Evolutionary conservation across 2,888 invertebrate species (phyloP), one percentile per base, ranked within the genome.

Genomic region (Nipponacmea schrenckii): DNA sequence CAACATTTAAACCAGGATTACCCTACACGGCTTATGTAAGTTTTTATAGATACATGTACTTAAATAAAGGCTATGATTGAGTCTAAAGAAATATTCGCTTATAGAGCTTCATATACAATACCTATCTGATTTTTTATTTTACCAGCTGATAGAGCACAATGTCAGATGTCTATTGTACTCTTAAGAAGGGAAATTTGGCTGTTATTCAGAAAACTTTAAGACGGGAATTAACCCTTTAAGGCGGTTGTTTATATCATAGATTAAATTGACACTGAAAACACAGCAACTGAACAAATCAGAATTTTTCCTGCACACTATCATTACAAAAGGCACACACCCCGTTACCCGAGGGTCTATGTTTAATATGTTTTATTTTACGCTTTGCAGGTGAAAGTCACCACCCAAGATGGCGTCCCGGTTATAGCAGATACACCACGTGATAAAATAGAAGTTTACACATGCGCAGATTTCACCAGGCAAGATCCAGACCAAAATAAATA

Each of bases 1-100:
- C 94, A 81, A 93, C 93, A 78, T 97, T 96, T 89, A 95, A 96
- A 88, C 96, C 96, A 0, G 94, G 94, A 44, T 90, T 96, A 68
- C 94, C 94, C 77, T 95, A 94, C 80, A 93, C 93, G 48, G 93
- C 95, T 27, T 93, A 93, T 90, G 94, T 94, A 89, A 90, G 91
- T 84, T 26, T 63, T 44, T 69, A 15, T 1, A 2, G 14, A 3
- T 26, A 1, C 20, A 8, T 64, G 20, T 3, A 26, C 64, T n/a
- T 20, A 64, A 27, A 4, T 5, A 26, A n/a, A n/a, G n/a, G n/a
- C n/a, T n/a, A n/a, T n/a, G n/a, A n/a, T n/a, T n/a, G n/a, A n/a
- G n/a, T n/a, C n/a, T n/a, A n/a, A n/a, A n/a, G n/a, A n/a, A n/a
- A n/a, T n/a, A n/a, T n/a, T n/a, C n/a, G n/a, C n/a, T n/a, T n/a